Evolutionary conservation across 2,888 invertebrate genomes (phyloP), one percentile per base, ranked within the genome.

Genomic region (Machimus rusticus): DNA sequence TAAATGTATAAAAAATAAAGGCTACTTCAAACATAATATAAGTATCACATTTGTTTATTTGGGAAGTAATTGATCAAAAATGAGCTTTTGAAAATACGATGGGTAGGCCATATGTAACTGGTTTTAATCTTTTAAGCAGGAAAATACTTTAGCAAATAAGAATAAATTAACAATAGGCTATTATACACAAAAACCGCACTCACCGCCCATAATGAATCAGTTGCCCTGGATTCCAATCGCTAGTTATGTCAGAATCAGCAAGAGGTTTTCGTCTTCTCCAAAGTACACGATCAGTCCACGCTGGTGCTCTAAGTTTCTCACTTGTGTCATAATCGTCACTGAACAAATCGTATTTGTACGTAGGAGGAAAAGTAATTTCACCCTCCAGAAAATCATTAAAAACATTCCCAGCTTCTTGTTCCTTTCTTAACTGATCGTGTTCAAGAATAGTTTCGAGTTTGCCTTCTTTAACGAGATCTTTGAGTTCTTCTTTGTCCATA

Each of bases 291-390:
- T 99, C 99, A 0, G 99, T 99, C 99, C 99, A 99, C 5, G 99
- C 99, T 0, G 99, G 99, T 0, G 98, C 97, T 88, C 99, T 95
- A 91, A 96, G 96, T 93, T 99, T 99, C 92, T 99, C 99, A 91
- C 99, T 99, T 0, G 99, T 99, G 92, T 99, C 99, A 92, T 99
- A 99, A 93, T 99, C 99, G 92, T 99, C 98, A 90, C 98, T 99
- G 92, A 99, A 99, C 87, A 99, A 93, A 93, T 99, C 99, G 92
- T 99, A 99, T 92, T 99, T 99, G 93, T 99, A 99, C 0, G 99
- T 99, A 0, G 99, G 99, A 16, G 97, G 95, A 92, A 99, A 99
- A 76, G 94, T 95, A 46, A 99, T 96, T 86, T 96, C 95, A 0
- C 98, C 99, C 93, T 99, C 99, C 86, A 95, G 94, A 92, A 98